Percentiles rank a stretch among this genome's conserved stretches.
Conservation (phyloP, 37 sponge, comb jelly and placozoan species). For the Beroe forskalii region DNA sequence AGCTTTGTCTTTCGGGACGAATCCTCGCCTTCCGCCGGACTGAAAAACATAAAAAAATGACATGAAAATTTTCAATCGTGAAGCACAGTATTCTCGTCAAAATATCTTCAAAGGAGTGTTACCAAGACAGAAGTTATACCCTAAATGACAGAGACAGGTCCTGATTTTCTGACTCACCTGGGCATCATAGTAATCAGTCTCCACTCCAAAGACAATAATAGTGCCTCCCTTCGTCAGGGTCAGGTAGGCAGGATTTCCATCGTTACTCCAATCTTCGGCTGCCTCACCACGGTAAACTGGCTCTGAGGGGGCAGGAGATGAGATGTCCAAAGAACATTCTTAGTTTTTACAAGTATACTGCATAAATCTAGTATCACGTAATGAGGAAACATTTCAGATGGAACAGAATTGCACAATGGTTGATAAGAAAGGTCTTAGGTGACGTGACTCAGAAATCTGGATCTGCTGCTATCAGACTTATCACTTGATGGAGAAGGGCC, state of each 20-base stretch:
- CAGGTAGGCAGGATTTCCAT: background rate
- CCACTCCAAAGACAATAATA: slow-evolving; percentile 37
- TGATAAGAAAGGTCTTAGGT: too few relatives aligned
- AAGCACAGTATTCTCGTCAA: too few relatives aligned
- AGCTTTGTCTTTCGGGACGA: background rate
- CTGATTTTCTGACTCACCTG: too few relatives aligned
- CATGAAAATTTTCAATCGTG: too few relatives aligned
- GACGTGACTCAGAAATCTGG: too few relatives aligned
- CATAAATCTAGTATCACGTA: background rate
- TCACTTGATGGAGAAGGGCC: too few relatives aligned
- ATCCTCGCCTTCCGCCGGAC: background rate
- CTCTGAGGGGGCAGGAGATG: background rate
- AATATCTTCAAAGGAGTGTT: too few relatives aligned
- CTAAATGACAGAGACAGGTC: background rate
- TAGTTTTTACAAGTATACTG: background rate
- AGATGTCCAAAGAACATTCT: background rate
- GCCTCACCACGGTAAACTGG: background rate
- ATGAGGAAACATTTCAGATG: background rate
- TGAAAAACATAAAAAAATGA: too few relatives aligned
- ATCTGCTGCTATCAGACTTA: too few relatives aligned
- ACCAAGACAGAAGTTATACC: background rate
- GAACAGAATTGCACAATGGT: background rate
- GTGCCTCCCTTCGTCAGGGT: background rate
- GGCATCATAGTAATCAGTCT: background rate
- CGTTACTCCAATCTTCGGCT: background rate